Evolutionary conservation across 64 coral and sea anemone species (phyloP), one percentile per base, ranked within the genome.

Genomic region (Dendrophyllia cribrosa): DNA sequence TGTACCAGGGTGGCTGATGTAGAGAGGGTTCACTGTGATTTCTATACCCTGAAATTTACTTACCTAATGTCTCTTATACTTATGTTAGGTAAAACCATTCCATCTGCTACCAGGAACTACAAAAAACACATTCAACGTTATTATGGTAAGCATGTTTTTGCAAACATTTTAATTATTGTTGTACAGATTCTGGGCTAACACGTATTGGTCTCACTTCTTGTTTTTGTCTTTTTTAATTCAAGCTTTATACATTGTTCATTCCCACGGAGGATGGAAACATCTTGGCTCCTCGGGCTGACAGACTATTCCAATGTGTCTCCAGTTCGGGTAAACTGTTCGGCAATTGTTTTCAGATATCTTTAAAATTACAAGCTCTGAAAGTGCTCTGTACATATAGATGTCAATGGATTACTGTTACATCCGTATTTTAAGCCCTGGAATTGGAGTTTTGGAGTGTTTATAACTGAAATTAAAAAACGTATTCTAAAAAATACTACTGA

Each of bases 241-340:
- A 95, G 93, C 15, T 90, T 44, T 90, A 95, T 50, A 90, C 93
- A 20, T 51, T 95, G 55, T 90, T 95, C 60, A 56, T 86, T 1
- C 88, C 79, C 11, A 14, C 74, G 59, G 74, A 88, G 66, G 79
- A 92, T 51, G 85, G 60, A 14, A 59, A 14, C 11, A 66, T 13
- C 45, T 6, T 76, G 8, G 17, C 43, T 26, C 20, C 81, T 77
- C 69, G 88, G 66, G 68, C 70, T 1, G 75, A 58, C 15, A 79
- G 87, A 50, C 25, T 96, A 20, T 96, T 90, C 59, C 75, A 65
- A 73, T 72, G 61, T 58, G 47, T 88, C 19, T 59, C 86, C 11
- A 43, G 51, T 16, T 61, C 46, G 72, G 67, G 52, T 67, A 74
- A 75, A 52, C 2, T 56, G 53, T 56, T 7, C 6, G 34, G 12